Conservation (phyloP, 2,113 vertebrate genomes). For the Centropristis striata region DNA sequence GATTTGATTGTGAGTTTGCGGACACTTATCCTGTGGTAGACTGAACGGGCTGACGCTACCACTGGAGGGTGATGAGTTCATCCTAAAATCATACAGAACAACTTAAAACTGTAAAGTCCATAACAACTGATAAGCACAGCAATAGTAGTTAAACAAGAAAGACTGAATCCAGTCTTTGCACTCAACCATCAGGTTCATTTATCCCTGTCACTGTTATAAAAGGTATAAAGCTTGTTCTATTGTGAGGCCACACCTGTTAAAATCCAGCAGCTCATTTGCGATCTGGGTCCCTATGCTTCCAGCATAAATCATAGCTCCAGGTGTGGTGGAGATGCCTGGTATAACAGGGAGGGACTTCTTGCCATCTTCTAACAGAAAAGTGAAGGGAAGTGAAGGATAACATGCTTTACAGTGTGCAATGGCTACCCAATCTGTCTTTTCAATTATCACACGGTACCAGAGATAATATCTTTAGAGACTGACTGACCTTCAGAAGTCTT, state of each 20-base stretch:
- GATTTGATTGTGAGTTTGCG: slow-evolving; percentile 75
- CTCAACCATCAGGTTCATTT: background rate
- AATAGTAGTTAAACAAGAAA: background rate
- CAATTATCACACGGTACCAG: background rate
- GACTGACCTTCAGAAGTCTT: slow-evolving; percentile 89
- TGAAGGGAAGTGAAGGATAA: background rate
- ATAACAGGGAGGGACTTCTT: slow-evolving; percentile 87
- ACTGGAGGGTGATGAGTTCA: slow-evolving; percentile 90
- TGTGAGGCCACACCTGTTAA: slow-evolving; percentile 87
- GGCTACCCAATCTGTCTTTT: background rate
- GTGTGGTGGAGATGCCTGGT: slow-evolving; percentile 85
- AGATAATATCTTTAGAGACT: background rate
- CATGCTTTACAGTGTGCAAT: background rate
- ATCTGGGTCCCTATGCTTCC: slow-evolving; percentile 93
- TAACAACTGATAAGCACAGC: background rate
- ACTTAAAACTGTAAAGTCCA: background rate
- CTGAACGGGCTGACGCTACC: slow-evolving; percentile 88
- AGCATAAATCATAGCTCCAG: slow-evolving; percentile 90
- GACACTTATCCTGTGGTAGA: slow-evolving; percentile 86
- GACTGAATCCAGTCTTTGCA: background rate
- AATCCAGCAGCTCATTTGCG: slow-evolving; percentile 91
- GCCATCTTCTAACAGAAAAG: slow-evolving; percentile 78
- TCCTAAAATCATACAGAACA: slow-evolving; percentile 77
- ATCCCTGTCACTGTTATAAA: background rate
- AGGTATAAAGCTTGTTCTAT: too few species aligned